Percentiles rank a stretch among this genome's conserved stretches.
phyloP scores from a whole-genome alignment of 2,888 invertebrate genomes.

The Ernsta delagoae region DNA sequence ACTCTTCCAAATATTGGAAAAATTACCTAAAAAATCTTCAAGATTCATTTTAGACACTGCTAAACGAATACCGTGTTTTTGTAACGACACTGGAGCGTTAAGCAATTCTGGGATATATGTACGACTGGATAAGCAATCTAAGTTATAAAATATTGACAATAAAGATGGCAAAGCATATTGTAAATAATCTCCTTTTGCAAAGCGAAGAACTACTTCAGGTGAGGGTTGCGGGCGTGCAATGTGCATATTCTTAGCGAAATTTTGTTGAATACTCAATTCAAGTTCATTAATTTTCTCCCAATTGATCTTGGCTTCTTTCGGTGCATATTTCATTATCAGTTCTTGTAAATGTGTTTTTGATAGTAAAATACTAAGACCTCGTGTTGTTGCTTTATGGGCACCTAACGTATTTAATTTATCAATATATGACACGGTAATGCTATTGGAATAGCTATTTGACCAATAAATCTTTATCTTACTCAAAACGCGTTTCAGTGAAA shows the following conservation, averaged over 20 bases:
- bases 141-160: conserved; percentile 62
- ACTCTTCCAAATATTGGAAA: conserved; percentile 57
- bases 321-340: conserved; percentile 59
- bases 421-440: conserved; percentile 38
- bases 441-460: conserved; percentile 54
- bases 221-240: conserved; percentile 62
- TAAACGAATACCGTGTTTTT: conserved; percentile 67
- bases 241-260: conserved; percentile 69
- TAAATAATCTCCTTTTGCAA: conserved; percentile 68
- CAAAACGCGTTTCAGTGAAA: conserved; percentile 51
- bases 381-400: conserved; percentile 55
- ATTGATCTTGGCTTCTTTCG: conserved; percentile 58
- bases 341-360: conserved; percentile 49
- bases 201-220: conserved; percentile 58
- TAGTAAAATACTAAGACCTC: conserved; percentile 59
- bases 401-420: conserved; percentile 47
- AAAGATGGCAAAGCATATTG: conserved; percentile 66
- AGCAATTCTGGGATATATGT: conserved; percentile 54
- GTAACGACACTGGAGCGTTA: conserved; percentile 63
- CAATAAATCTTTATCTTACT: conserved; percentile 65
- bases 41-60: conserved; percentile 57
- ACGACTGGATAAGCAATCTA: conserved; percentile 49
- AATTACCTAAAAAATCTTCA: conserved; percentile 52
- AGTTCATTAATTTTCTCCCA: conserved; percentile 59
- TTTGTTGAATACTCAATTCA: conserved; percentile 57